Evolutionary conservation across 2,113 vertebrate species (phyloP), one percentile per base, ranked within the genome.

Genomic region (Phyllopteryx taeniolatus): DNA sequence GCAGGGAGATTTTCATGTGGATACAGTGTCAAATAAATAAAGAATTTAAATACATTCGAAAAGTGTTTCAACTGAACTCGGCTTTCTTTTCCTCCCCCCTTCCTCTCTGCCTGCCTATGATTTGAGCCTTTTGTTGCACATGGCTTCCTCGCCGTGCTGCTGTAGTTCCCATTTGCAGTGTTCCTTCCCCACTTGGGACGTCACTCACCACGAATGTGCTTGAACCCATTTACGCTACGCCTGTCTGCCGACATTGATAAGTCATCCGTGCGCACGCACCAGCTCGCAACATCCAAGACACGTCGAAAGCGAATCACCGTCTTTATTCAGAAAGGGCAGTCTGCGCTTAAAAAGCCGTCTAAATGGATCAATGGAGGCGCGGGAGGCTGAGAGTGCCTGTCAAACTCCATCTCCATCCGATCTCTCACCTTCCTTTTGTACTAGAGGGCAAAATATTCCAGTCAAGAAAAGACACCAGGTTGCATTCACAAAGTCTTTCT

Each of bases 311-410:
- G 7, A 76, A 78, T 71, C 77, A 4, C 74, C 64, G 77, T 84
- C 77, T 83, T 76, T 79, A 84, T 87, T 85, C 75, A 78, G 66
- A 53, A 67, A 1, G 68, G 57, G 72, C 63, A 22, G 69, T 71
- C 65, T 75, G 78, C 82, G 81, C 74, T 80, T 79, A 64, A 83
- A 73, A 72, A 74, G 75, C 39, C 64, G 13, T 60, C 51, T 77
- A 73, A 80, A 81, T 73, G 67, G 80, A 87, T 88, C 80, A 65
- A 86, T 87, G 60, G 46, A 54, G 71, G 71, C 19, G 57, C 47
- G 57, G 43, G 64, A 71, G 70, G 27, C 14, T 19, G 75, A 71
- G 62, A 67, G 64, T 31, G 77, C 76, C 69, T 87, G 85, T 89
- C 87, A 84, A 83, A 77, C 53, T 63, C 71, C 70, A 79, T 88